Evolutionary conservation across 2,113 vertebrate genomes (phyloP).

Genomic region (Grammomys surdaster): DNA sequence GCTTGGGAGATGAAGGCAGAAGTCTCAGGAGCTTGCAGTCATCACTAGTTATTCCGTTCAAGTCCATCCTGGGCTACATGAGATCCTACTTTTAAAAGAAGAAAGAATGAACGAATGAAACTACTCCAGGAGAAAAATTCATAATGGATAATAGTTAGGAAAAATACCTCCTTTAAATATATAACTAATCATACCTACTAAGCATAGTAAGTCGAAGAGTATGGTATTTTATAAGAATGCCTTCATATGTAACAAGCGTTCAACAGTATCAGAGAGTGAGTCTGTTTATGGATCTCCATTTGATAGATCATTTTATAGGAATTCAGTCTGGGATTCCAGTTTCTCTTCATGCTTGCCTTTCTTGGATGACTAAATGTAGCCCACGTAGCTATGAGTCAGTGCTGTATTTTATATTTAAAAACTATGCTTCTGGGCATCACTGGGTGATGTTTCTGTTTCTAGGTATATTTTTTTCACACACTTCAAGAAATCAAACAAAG

Average conservation of each 20-base stretch:
- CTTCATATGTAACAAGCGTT: conserved; percentile 1
- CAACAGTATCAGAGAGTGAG: neutral
- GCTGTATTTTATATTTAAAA: neutral
- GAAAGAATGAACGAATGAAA: neutral
- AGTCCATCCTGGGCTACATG: neutral
- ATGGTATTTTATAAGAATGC: conserved; percentile 18
- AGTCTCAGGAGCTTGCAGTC: neutral
- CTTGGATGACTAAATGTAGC: neutral
- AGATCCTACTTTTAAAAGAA: neutral
- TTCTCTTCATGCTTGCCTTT: conserved; percentile 24
- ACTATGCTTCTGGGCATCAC: neutral
- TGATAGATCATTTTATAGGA: neutral
- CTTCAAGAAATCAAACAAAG: conserved; percentile 41
- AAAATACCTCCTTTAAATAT: neutral
- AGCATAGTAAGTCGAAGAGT: neutral
- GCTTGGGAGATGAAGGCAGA: neutral
- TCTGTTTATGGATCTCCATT: neutral
- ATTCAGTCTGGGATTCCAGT: neutral
- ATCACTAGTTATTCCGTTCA: neutral
- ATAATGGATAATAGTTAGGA: neutral
- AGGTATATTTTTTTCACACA: conserved; percentile 32
- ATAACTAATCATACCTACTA: conserved; percentile 6
- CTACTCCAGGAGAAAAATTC: conserved; percentile 52
- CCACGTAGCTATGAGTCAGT: neutral
- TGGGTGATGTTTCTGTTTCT: conserved; percentile 40